Conservation (phyloP, 2,888 invertebrate species). For the Phortica okadai region DNA sequence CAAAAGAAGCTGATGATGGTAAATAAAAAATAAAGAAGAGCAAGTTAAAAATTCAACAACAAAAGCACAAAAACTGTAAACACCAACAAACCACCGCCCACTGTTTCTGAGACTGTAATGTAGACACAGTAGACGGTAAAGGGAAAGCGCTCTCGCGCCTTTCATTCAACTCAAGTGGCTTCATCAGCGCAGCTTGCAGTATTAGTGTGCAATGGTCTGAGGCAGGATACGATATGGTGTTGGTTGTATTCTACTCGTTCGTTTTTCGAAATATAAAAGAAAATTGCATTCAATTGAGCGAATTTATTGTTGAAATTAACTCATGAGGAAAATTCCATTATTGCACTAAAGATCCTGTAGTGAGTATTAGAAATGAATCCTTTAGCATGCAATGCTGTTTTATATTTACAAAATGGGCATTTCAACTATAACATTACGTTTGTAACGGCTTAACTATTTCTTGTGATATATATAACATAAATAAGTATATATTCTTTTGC, state of each 20-base stretch:
- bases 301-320: constrained; percentile 75
- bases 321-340: constrained; percentile 77
- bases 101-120: neutral
- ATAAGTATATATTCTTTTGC: neutral
- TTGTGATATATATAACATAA: too few species aligned
- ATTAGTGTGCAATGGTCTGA: neutral
- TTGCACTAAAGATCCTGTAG: constrained; percentile 52
- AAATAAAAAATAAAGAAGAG: constrained; percentile 31
- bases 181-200: constrained; percentile 56
- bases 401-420: too few species aligned
- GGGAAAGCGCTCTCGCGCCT: constrained; percentile 32
- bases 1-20: constrained; percentile 31
- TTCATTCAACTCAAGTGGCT: constrained; percentile 71
- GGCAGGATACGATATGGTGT: constrained; percentile 55
- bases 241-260: constrained; percentile 22
- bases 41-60: constrained; percentile 37
- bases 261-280: constrained; percentile 56
- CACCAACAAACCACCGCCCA: constrained; percentile 62
- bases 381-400: constrained; percentile 33
- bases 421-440: too few species aligned
- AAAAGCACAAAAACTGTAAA: constrained; percentile 62
- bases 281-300: constrained; percentile 75
- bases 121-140: constrained; percentile 12
- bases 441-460: too few species aligned
- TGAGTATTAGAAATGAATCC: constrained; percentile 23